These are phyloP conservation scores for Botrylloides violaceus DNA, from an alignment of 23 tunicate species.

Conservation along the genomic window DNA sequence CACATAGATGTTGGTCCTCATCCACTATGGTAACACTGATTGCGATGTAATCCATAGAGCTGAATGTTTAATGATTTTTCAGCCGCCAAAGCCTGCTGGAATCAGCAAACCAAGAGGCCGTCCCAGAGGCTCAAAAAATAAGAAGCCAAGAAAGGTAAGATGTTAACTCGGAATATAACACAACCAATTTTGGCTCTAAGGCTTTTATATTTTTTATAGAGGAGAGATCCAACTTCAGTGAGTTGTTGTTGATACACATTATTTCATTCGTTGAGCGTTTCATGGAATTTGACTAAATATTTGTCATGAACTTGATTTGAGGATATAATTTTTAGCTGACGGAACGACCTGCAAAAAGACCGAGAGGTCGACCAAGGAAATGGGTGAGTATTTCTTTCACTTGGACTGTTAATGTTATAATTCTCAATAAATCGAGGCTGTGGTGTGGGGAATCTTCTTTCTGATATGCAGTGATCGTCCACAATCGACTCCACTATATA, in stretches of 20 bases:
- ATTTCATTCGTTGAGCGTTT: too few relatives aligned
- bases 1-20: too few relatives aligned
- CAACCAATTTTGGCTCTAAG: neutral
- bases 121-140: slow-evolving; percentile 91
- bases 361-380: slow-evolving; percentile 90
- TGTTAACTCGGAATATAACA: neutral
- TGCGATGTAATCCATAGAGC: neutral
- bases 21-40: neutral
- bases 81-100: slow-evolving; percentile 91
- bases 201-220: neutral
- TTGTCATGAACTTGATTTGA: neutral
- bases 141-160: slow-evolving; percentile 82
- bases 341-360: slow-evolving; percentile 88
- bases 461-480: too few relatives aligned
- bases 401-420: too few relatives aligned
- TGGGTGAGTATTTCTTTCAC: slow-evolving; percentile 46
- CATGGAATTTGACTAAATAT: neutral
- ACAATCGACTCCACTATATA: too few relatives aligned
- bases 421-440: too few relatives aligned
- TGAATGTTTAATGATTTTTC: neutral
- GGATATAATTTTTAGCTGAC: slow-evolving; percentile 24
- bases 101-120: slow-evolving; percentile 86
- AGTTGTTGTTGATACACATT: too few relatives aligned
- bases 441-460: too few relatives aligned
- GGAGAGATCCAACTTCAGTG: slow-evolving; percentile 11